Evolutionary conservation across 2,888 invertebrate genomes (phyloP), one percentile per base, ranked within the genome.

Genomic region (Allolobophora icterica): DNA sequence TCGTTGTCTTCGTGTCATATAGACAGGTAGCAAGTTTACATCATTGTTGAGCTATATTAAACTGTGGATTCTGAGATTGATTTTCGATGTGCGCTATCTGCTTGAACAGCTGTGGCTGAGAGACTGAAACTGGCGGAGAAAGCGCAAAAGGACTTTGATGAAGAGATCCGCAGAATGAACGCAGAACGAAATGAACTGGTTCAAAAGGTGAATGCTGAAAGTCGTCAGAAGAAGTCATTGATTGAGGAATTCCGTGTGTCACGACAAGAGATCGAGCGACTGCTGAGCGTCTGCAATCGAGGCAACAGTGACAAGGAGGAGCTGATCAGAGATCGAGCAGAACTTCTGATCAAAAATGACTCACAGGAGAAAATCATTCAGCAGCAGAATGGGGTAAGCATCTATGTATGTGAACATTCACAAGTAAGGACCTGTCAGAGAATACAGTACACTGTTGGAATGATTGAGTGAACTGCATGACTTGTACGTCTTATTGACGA

Each of bases 111-210:
- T 40, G 13, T 45, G 21, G 89, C 6, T 30, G 42, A 89, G 30
- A 90, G 33, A 30, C 93, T 96, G 92, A 94, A 95, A 90, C 92
- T 94, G 91, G 94, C 94, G 89, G 95, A 96, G 93, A 93, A 94
- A 93, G 94, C 94, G 6, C 94, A 94, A 84, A 94, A 94, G 90
- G 94, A 94, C 84, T 93, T 95, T 24, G 95, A 95, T 94, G 98
- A 98, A 94, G 98, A 98, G 95, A 96, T 98, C 94, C 97, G 97
- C 52, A 96, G 97, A 84, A 96, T 98, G 84, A 98, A 98, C 94
- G 96, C 97, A 92, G 97, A 97, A 93, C 96, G 98, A 34, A 98
- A 98, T 94, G 98, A 98, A 94, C 96, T 98, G 89, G 93, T 94
- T 6, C 95, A 95, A 92, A 95, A 95, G 92, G 93, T 95, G 42